Conservation (phyloP, 2,888 invertebrate genomes). For the Clusia tigrina region DNA sequence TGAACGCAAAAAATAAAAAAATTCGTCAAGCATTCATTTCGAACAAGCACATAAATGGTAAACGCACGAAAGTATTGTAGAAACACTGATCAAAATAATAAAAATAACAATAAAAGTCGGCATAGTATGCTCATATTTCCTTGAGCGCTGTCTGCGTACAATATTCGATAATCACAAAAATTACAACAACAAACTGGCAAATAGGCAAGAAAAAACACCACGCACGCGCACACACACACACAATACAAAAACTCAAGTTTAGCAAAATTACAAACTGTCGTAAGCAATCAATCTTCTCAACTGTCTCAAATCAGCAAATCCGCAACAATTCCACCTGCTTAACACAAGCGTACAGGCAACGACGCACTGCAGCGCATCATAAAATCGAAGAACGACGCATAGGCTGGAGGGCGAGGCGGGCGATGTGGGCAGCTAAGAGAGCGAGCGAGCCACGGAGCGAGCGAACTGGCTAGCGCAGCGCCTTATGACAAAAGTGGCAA, state of each 20-base stretch:
- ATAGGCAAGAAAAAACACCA: too few relatives aligned
- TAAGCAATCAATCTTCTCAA: slow-evolving; percentile 58
- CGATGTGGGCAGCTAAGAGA: too few relatives aligned
- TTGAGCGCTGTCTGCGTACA: not conserved
- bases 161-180: not conserved
- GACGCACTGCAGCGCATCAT: too few relatives aligned
- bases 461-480: slow-evolving; percentile 8
- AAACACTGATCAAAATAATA: not conserved
- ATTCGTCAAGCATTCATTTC: too few relatives aligned
- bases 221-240: too few relatives aligned
- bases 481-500: slow-evolving; percentile 55
- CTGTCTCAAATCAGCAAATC: slow-evolving; percentile 25
- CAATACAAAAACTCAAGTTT: too few relatives aligned
- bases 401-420: too few relatives aligned
- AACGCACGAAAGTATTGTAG: too few relatives aligned
- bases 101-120: not conserved
- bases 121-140: not conserved
- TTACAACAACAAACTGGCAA: slow-evolving; percentile 17
- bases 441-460: not conserved
- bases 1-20: too few relatives aligned
- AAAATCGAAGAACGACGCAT: too few relatives aligned
- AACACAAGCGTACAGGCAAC: too few relatives aligned
- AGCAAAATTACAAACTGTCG: slow-evolving; percentile 46
- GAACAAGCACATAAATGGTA: too few relatives aligned
- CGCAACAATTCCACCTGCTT: slow-evolving; percentile 27